Conservation (phyloP, 2,797 vertebrate genomes). For the Geotrypetes seraphini region DNA sequence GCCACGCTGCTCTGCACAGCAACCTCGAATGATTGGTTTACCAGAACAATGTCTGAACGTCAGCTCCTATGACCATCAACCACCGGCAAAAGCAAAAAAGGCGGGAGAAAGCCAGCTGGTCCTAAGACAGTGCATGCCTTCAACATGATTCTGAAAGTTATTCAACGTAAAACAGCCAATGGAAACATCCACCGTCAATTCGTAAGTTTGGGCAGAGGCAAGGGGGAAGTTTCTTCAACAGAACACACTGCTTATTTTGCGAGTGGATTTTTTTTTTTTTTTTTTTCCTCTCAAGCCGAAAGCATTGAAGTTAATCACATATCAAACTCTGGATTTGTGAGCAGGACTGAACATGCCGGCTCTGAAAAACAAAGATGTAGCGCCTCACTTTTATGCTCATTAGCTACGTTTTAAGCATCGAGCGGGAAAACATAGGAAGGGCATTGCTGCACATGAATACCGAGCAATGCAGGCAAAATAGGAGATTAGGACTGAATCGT, state of each 20-base stretch:
- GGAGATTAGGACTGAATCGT: conserved; percentile 55
- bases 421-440: conserved; percentile 48
- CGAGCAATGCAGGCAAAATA: conserved; percentile 48
- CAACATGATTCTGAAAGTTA: too few species aligned
- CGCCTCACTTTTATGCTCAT: conserved; percentile 50
- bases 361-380: conserved; percentile 45
- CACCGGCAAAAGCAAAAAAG: too few species aligned
- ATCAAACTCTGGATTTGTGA: conserved; percentile 40
- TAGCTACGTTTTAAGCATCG: conserved; percentile 65
- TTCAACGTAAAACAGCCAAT: too few species aligned
- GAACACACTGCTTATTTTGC: conserved; percentile 15
- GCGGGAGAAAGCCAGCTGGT: conserved; percentile 36
- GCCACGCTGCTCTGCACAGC: conserved; percentile 39
- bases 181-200: too few species aligned
- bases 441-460: conserved; percentile 68
- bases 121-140: conserved; percentile 18
- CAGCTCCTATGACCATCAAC: conserved; percentile 35
- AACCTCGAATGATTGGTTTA: conserved; percentile 42
- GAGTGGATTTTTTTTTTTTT: too few species aligned
- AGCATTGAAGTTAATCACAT: conserved; percentile 39
- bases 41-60: conserved; percentile 43
- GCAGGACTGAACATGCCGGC: conserved; percentile 28
- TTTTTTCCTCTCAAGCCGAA: conserved; percentile 12
- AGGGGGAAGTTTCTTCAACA: background rate
- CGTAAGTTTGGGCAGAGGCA: too few species aligned